phyloP scores from a whole-genome alignment of 30 jellyfish, hydroid and myxozoan genomes.

The Morbakka virulenta region DNA sequence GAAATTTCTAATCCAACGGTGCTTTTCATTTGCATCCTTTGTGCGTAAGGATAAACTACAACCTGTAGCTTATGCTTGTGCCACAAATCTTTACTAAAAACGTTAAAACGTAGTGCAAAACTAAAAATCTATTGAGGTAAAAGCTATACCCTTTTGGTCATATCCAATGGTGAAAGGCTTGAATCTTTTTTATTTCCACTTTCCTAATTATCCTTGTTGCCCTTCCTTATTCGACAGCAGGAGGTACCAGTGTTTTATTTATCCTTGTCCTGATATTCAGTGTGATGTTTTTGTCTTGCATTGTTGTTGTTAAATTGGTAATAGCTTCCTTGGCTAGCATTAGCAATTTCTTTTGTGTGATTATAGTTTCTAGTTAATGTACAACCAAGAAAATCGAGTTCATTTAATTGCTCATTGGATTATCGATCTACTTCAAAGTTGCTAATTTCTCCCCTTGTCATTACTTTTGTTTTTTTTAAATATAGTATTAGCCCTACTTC shows the following conservation, averaged over 20 bases:
- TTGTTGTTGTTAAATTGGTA: too few relatives aligned
- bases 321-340: background rate
- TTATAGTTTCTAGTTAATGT: background rate
- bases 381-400: background rate
- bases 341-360: background rate
- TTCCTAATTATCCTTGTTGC: background rate
- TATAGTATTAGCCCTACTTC: conserved; percentile 4
- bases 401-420: background rate
- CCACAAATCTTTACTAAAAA: too few relatives aligned
- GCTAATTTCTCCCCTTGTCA: background rate
- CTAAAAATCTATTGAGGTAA: too few relatives aligned
- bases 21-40: too few relatives aligned
- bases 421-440: background rate
- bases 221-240: background rate
- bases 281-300: background rate
- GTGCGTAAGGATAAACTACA: too few relatives aligned
- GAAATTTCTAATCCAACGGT: too few relatives aligned
- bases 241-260: background rate
- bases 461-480: background rate
- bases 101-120: too few relatives aligned
- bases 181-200: background rate
- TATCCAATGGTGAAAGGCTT: background rate
- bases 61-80: too few relatives aligned
- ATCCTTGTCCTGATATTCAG: background rate
- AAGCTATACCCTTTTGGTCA: too few relatives aligned